Evolutionary conservation across 2,797 vertebrate genomes (phyloP).

Genomic region (Gambelia wislizenii): DNA sequence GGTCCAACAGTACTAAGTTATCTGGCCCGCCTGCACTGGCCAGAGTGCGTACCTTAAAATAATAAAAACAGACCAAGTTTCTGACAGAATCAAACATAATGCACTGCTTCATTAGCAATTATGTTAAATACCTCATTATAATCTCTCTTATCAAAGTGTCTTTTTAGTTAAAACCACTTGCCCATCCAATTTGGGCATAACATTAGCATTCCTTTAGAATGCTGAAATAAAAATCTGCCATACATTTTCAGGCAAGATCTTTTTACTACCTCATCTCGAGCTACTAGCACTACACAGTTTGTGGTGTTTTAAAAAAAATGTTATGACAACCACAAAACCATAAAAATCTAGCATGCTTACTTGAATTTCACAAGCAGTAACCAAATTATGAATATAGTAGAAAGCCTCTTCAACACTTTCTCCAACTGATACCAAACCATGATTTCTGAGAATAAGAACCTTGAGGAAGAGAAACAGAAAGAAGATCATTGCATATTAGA

Average conservation of each 20-base stretch:
- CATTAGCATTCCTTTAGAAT: neutral
- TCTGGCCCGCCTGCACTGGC: conserved; percentile 96
- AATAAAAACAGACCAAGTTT: conserved; percentile 32
- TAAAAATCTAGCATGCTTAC: conserved; percentile 75
- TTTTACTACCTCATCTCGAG: neutral
- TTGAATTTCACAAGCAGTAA: conserved; percentile 98
- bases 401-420: conserved; percentile 97
- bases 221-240: neutral
- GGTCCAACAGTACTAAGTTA: conserved; percentile 95
- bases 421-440: conserved; percentile 92
- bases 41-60: conserved; percentile 92
- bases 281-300: neutral
- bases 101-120: neutral
- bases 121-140: neutral
- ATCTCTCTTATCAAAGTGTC: neutral
- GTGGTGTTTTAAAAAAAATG: neutral
- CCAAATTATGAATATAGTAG: conserved; percentile 95
- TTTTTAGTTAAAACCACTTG: neutral
- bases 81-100: neutral
- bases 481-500: neutral
- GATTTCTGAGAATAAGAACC: conserved; percentile 97
- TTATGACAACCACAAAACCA: neutral
- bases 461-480: conserved; percentile 60
- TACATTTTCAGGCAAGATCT: neutral
- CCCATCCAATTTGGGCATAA: neutral